Evolutionary conservation across 2,797 vertebrate genomes (phyloP).

Genomic region (Knipowitschia caucasica): DNA sequence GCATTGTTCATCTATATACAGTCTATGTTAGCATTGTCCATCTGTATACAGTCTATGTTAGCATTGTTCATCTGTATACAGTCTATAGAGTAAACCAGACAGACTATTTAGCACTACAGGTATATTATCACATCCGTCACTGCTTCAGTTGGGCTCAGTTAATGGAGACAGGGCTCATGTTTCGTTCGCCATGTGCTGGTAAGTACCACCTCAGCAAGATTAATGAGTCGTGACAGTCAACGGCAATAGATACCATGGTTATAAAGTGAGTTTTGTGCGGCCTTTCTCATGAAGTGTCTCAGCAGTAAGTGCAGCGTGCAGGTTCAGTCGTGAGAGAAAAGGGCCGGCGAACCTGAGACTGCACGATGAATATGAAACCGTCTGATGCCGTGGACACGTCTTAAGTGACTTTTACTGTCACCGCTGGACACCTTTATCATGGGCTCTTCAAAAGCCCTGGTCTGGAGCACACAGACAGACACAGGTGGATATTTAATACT

Average conservation of each 20-base stretch:
- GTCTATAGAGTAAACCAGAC: too few relatives aligned
- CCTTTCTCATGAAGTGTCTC: constrained; percentile 17
- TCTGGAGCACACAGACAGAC: constrained; percentile 12
- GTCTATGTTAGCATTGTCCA: too few relatives aligned
- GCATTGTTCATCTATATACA: too few relatives aligned
- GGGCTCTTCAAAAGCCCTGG: constrained; percentile 32
- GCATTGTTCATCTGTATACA: too few relatives aligned
- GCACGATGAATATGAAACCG: constrained; percentile 66
- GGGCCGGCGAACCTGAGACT: constrained; percentile 55
- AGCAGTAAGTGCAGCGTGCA: constrained; percentile 60
- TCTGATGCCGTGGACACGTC: constrained; percentile 50
- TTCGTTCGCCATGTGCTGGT: neutral
- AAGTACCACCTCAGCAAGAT: neutral
- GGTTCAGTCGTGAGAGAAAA: constrained; percentile 42
- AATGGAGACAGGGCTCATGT: neutral
- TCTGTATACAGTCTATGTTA: too few relatives aligned
- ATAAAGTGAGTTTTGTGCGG: constrained; percentile 21
- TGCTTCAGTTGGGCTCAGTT: neutral
- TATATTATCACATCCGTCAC: too few relatives aligned
- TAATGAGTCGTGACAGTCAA: constrained; percentile 5
- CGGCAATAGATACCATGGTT: neutral
- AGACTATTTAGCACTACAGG: too few relatives aligned
- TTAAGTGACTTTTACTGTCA: constrained; percentile 68
- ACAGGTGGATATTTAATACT: constrained; percentile 25
- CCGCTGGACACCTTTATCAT: constrained; percentile 37